A percentile compares a stretch with the other conserved stretches of the same genome.
Evolutionary conservation across 1,140 invertebrate species (phyloP).

Genomic region (Mactra quadrangularis): DNA sequence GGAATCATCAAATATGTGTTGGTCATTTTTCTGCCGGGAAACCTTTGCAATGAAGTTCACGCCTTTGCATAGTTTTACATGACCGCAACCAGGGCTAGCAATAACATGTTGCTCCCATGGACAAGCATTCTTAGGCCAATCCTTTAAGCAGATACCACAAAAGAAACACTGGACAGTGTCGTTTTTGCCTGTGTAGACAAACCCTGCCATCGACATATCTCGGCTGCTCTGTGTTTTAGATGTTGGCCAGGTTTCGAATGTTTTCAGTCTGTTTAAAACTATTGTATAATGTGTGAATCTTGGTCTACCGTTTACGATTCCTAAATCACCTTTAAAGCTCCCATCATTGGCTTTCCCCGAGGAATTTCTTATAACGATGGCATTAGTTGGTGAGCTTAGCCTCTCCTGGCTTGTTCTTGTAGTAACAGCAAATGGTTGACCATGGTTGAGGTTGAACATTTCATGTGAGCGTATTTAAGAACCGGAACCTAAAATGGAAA

Average conservation of each 20-base stretch:
- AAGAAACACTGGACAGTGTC: conserved; percentile 7
- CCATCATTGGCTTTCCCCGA: no score
- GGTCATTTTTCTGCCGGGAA: not conserved
- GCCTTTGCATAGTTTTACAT: not conserved
- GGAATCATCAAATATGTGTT: not conserved
- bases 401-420: no score
- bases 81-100: not conserved
- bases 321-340: no score
- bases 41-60: not conserved
- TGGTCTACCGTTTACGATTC: conserved; percentile 1
- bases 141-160: not conserved
- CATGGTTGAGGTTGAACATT: no score
- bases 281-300: not conserved
- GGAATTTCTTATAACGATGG: no score
- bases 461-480: no score
- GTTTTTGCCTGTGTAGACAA: conserved; percentile 63
- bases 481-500: no score
- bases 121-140: not conserved
- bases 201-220: conserved; percentile 59
- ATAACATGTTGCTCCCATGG: conserved; percentile 21
- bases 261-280: not conserved
- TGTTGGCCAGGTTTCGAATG: not conserved
- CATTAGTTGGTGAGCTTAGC: no score
- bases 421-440: no score
- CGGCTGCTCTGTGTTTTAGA: not conserved